Percentiles rank a stretch among this genome's conserved stretches.
These are phyloP conservation scores for Otolemur garnettii DNA, from an alignment of 2,113 vertebrate genomes.

Conservation along the genomic window DNA sequence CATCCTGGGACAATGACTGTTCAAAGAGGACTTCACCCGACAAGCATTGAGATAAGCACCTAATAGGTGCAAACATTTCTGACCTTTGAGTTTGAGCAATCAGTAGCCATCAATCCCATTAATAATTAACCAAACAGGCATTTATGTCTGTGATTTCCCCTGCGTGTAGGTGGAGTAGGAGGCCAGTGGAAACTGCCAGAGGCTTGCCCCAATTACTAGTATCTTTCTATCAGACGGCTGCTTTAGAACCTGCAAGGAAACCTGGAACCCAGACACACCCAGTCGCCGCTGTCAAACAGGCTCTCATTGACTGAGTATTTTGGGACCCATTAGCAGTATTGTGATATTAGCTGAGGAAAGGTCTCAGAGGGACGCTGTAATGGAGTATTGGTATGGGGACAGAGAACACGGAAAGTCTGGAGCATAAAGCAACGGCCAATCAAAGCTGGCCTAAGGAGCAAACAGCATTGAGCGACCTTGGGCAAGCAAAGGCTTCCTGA, in stretches of 20 bases:
- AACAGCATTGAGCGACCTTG: not conserved
- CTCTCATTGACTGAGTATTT: constrained; percentile 11
- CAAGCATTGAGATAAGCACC: constrained; percentile 51
- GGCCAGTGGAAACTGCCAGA: constrained; percentile 46
- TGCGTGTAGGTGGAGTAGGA: not conserved
- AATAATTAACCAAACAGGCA: constrained; percentile 53
- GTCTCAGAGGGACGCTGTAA: not conserved
- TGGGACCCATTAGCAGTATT: constrained; percentile 14
- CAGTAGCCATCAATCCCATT: constrained; percentile 57
- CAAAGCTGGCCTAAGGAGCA: not conserved
- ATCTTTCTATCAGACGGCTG: not conserved
- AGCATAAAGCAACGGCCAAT: not conserved
- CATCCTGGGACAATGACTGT: not conserved
- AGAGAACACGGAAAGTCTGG: constrained; percentile 58
- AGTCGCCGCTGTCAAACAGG: not conserved
- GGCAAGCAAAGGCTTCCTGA: not conserved
- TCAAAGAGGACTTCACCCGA: not conserved
- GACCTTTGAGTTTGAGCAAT: constrained; percentile 57
- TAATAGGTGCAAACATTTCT: constrained; percentile 42
- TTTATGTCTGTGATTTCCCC: not conserved
- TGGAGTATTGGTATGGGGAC: not conserved
- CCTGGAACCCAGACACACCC: constrained; percentile 45
- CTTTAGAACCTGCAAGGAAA: constrained; percentile 3
- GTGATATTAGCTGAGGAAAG: constrained; percentile 12
- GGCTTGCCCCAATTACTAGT: not conserved